phyloP scores from a whole-genome alignment of 1,140 invertebrate species.

The Aphelinus atriplicis region DNA sequence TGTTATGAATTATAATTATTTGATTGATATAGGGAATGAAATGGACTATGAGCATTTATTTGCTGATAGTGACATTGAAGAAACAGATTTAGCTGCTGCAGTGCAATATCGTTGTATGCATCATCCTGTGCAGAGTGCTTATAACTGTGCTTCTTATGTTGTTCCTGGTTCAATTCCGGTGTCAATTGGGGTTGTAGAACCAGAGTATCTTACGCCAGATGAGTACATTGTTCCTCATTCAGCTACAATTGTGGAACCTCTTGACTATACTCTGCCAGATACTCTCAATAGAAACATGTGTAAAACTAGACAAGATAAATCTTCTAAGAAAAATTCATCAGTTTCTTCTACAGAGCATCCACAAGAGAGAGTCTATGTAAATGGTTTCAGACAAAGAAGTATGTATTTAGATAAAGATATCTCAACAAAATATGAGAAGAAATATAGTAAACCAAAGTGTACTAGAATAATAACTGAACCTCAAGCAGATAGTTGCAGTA shows the following conservation, averaged over 20 bases:
- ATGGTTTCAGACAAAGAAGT: constrained; percentile 47
- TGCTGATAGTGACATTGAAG: constrained; percentile 66
- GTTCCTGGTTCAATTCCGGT: constrained; percentile 18
- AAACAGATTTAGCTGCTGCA: constrained; percentile 57
- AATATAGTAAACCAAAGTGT: constrained; percentile 36
- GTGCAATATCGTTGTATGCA: constrained; percentile 50
- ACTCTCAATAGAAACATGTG: constrained; percentile 52
- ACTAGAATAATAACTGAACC: constrained; percentile 42
- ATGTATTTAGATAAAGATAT: constrained; percentile 47
- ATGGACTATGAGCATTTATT: constrained; percentile 68
- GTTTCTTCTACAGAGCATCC: constrained; percentile 39
- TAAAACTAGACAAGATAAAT: constrained; percentile 48
- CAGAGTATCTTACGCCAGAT: too few relatives aligned
- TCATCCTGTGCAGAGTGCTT: constrained; percentile 41
- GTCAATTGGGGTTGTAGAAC: too few relatives aligned
- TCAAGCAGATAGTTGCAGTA: constrained; percentile 47
- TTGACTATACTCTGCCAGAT: constrained; percentile 46
- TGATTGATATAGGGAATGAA: constrained; percentile 55
- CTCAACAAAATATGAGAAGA: constrained; percentile 48
- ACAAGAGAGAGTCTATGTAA: constrained; percentile 34
- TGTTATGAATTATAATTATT: too few relatives aligned
- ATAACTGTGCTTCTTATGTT: constrained; percentile 42
- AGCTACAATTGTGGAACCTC: constrained; percentile 38
- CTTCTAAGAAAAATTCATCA: constrained; percentile 40
- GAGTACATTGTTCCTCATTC: too few relatives aligned